These are phyloP conservation scores for Platycheirus albimanus DNA, from an alignment of 2,888 invertebrate species.

Conservation along the genomic window DNA sequence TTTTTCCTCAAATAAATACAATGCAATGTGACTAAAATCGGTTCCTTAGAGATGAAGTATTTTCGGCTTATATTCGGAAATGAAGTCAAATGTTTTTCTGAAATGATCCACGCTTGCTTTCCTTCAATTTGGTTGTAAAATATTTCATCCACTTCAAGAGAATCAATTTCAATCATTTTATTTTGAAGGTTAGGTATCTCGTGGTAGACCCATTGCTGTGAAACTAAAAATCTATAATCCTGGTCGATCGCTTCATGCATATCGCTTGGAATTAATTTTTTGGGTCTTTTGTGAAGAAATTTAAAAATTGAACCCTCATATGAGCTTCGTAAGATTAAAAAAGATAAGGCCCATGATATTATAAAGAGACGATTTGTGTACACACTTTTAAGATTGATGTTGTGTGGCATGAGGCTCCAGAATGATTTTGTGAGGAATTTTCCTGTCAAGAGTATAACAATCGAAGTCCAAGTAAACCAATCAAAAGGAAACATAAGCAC, in stretches of 20 bases:
- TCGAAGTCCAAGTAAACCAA: neutral
- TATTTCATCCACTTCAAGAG: too few species aligned
- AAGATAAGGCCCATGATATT: neutral
- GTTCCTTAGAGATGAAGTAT: too few species aligned
- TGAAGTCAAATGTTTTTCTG: too few species aligned
- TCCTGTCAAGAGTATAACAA: neutral
- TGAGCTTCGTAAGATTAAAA: constrained; percentile 5
- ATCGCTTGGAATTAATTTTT: neutral
- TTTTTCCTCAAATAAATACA: too few species aligned
- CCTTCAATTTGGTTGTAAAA: too few species aligned
- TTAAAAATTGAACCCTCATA: constrained; percentile 9
- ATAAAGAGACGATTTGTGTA: neutral
- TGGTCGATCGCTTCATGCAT: neutral
- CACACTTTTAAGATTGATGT: too few species aligned
- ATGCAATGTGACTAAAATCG: too few species aligned
- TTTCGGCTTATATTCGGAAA: too few species aligned
- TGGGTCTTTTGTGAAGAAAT: neutral
- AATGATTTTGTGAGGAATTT: neutral
- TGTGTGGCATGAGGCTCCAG: too few species aligned
- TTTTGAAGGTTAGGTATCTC: too few species aligned
- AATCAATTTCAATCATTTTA: too few species aligned
- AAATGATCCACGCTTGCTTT: too few species aligned
- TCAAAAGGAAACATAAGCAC: neutral
- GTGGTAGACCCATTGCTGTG: neutral
- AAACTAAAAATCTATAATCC: neutral